Base-by-base conservation (phyloP, 2,888 invertebrate species). In the Diaphora mendica region DNA sequence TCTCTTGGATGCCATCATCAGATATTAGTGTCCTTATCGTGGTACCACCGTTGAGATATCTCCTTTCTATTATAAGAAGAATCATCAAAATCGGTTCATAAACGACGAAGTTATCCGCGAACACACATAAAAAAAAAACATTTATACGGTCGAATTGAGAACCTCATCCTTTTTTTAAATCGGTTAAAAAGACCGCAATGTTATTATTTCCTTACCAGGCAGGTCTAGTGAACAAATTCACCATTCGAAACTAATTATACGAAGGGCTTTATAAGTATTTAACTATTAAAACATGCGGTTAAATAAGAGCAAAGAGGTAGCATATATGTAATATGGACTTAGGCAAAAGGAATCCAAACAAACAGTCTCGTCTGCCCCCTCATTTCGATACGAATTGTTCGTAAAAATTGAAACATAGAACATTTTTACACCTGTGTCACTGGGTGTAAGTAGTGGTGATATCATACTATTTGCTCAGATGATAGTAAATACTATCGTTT, bases 401-500 rank as follows among this genome's bases (percentile, higher is more conserved):
- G 3, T 35, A 23, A 48, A 64, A 70, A 64, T 48, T 48, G 17
- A 48, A 64, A 70, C 64, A 23, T 76, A 77, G 30, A 78, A 62
- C 44, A 68, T 55, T 48, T 66, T 62, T 71, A 77, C 90, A 89
- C 87, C 88, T 90, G 90, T 88, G 85, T 84, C 87, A 88, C 70
- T 81, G 26, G n/a, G 62, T 74, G 71, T 74, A 75, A 72, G 67
- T 74, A 77, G 82, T 74, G 88, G 85, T 94, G 94, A 94, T 91
- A 91, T 93, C 93, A 94, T 66, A 75, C 64, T 90, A 83, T 94
- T 92, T 93, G 87, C 84, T 86, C 93, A 93, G 91, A 89, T 93
- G 93, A 90, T 87, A 77, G 82, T 81, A 81, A 82, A 84, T 78
- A 82, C 75, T 82, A 83, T 86, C 84, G 85, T 84, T 88, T 89